A percentile compares a stretch with the other conserved stretches of the same genome.
phyloP scores from a whole-genome alignment of 2,888 invertebrate genomes.

The Chrysodeixis includens region DNA sequence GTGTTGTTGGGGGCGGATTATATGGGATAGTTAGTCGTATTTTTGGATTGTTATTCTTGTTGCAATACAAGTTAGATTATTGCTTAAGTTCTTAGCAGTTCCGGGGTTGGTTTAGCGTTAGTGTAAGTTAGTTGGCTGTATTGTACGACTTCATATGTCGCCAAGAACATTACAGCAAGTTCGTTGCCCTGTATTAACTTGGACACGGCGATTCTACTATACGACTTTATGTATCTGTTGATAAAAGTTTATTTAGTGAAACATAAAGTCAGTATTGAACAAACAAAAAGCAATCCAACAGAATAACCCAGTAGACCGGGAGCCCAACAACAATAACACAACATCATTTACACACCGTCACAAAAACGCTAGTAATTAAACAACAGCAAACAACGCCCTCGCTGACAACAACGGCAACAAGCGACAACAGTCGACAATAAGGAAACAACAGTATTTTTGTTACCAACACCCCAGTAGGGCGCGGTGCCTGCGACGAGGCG shows the following conservation, averaged over 20 bases:
- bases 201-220: neutral
- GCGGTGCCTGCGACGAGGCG: slow-evolving; percentile 76
- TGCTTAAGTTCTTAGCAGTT: slow-evolving; percentile 35
- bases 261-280: slow-evolving; percentile 3
- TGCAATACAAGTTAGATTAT: slow-evolving; percentile 23
- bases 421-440: slow-evolving; percentile 71
- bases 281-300: slow-evolving; percentile 15
- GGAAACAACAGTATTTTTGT: slow-evolving; percentile 85
- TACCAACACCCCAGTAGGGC: slow-evolving; percentile 70
- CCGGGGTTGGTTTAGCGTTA: neutral
- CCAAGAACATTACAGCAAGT: neutral
- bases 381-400: slow-evolving; percentile 76
- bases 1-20: slow-evolving; percentile 49
- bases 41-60: slow-evolving; percentile 31
- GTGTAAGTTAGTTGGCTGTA: neutral
- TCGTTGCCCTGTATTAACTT: slow-evolving; percentile 11
- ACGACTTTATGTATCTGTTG: neutral
- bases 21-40: slow-evolving; percentile 30
- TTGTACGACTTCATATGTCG: neutral
- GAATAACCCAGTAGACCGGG: slow-evolving; percentile 51
- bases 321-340: slow-evolving; percentile 61
- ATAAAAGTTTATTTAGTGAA: neutral
- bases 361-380: slow-evolving; percentile 84
- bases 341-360: slow-evolving; percentile 60
- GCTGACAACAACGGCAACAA: slow-evolving; percentile 66